A percentile compares a stretch with the other conserved stretches of the same genome.
Conservation (phyloP, 2,888 invertebrate genomes). For the Blera fallax region DNA sequence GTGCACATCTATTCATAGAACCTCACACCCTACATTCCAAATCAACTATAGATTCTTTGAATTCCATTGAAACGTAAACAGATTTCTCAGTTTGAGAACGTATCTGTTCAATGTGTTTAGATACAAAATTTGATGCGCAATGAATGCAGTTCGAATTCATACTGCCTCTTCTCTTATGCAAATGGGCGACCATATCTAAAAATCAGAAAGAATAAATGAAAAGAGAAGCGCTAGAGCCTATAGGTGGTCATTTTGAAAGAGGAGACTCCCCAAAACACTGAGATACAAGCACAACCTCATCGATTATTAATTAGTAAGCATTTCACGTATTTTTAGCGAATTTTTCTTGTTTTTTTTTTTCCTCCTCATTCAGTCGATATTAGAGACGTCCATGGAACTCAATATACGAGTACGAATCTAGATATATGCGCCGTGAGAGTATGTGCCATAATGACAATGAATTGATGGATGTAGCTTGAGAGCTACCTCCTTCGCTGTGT, state of each 20-base stretch:
- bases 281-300: background rate
- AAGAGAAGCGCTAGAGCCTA: background rate
- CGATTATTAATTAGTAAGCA: slow-evolving; percentile 45
- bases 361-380: no score
- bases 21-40: slow-evolving; percentile 51
- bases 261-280: slow-evolving; percentile 5
- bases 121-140: background rate
- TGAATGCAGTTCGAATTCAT: background rate
- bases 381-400: slow-evolving; percentile 44
- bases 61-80: slow-evolving; percentile 68
- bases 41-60: slow-evolving; percentile 55
- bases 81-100: slow-evolving; percentile 8
- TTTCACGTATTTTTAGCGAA: slow-evolving; percentile 51
- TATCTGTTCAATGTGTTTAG: background rate
- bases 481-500: background rate
- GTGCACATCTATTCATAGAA: slow-evolving; percentile 55
- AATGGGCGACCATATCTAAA: background rate
- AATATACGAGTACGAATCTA: no score
- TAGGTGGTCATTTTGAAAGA: slow-evolving; percentile 32
- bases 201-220: background rate
- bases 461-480: slow-evolving; percentile 16
- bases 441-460: slow-evolving; percentile 18
- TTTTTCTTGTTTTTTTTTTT: no score
- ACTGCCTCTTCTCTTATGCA: background rate
- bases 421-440: background rate